These are phyloP conservation scores for Babylonia areolata DNA, from an alignment of 1,140 invertebrate species.

Conservation along the genomic window DNA sequence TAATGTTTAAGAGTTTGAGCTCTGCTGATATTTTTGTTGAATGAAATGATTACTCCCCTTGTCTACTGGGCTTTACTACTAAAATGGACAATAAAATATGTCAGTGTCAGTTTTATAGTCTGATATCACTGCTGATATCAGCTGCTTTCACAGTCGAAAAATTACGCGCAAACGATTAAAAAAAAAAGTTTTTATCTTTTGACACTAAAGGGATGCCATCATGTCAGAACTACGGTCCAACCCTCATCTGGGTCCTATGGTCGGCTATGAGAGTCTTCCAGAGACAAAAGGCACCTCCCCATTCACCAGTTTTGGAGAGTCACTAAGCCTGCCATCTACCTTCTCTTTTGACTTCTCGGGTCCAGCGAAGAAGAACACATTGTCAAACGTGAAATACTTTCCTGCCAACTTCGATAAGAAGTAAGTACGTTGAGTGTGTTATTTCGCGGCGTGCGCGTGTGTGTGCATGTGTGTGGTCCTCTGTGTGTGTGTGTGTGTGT, in stretches of 20 bases:
- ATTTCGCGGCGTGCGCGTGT: neutral
- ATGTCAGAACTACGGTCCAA: neutral
- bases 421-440: neutral
- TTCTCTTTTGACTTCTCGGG: neutral
- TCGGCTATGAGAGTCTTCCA: slow-evolving; percentile 17
- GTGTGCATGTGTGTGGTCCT: neutral
- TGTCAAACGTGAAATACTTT: neutral
- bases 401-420: slow-evolving; percentile 7
- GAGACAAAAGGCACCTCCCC: neutral
- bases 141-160: too few relatives aligned
- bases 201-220: slow-evolving; percentile 9
- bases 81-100: too few relatives aligned
- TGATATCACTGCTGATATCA: too few relatives aligned
- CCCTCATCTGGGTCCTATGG: neutral
- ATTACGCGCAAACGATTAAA: too few relatives aligned
- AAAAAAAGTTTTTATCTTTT: too few relatives aligned
- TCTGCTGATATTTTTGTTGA: too few relatives aligned
- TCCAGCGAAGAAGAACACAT: neutral
- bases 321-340: neutral
- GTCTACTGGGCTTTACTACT: too few relatives aligned
- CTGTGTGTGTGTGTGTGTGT: neutral
- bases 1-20: too few relatives aligned
- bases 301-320: neutral
- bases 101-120: too few relatives aligned
- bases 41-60: too few relatives aligned